These are phyloP conservation scores for Cecropterus lyciades DNA, from an alignment of 1,140 invertebrate species.

Conservation along the genomic window DNA sequence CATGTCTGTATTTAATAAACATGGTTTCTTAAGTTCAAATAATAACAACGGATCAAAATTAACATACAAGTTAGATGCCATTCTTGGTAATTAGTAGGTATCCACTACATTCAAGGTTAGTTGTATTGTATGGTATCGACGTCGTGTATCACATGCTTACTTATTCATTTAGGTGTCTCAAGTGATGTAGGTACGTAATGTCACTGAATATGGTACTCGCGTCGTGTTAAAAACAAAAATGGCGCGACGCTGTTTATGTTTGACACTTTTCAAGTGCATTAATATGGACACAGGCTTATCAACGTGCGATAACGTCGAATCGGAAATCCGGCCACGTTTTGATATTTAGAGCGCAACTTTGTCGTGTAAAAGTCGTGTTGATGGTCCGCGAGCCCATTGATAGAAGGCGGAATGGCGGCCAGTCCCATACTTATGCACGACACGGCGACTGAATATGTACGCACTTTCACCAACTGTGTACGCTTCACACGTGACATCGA, in stretches of 20 bases:
- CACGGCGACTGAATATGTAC: constrained; percentile 36
- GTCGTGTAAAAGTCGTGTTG: constrained; percentile 55
- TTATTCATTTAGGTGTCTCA: constrained; percentile 19
- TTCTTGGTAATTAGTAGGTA: constrained; percentile 37
- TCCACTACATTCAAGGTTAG: constrained; percentile 36
- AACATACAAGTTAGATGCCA: constrained; percentile 33
- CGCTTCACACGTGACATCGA: constrained; percentile 70
- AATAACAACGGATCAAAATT: constrained; percentile 32
- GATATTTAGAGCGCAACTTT: constrained; percentile 47
- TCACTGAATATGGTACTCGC: constrained; percentile 16
- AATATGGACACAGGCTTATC: constrained; percentile 12
- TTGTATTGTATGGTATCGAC: constrained; percentile 14
- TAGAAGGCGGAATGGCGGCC: constrained; percentile 56
- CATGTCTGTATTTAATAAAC: neutral
- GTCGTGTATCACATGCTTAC: constrained; percentile 7
- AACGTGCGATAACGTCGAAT: constrained; percentile 23
- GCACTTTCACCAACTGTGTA: constrained; percentile 68
- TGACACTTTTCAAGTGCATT: neutral
- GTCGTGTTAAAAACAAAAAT: constrained; percentile 17
- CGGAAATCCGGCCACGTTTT: constrained; percentile 48
- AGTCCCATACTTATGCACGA: constrained; percentile 58
- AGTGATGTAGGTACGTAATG: neutral
- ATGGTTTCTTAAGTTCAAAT: neutral
- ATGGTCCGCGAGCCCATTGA: constrained; percentile 68
- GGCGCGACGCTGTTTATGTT: constrained; percentile 4